Conservation (phyloP, 2,113 vertebrate genomes). For the Drymodes brunneopygia region DNA sequence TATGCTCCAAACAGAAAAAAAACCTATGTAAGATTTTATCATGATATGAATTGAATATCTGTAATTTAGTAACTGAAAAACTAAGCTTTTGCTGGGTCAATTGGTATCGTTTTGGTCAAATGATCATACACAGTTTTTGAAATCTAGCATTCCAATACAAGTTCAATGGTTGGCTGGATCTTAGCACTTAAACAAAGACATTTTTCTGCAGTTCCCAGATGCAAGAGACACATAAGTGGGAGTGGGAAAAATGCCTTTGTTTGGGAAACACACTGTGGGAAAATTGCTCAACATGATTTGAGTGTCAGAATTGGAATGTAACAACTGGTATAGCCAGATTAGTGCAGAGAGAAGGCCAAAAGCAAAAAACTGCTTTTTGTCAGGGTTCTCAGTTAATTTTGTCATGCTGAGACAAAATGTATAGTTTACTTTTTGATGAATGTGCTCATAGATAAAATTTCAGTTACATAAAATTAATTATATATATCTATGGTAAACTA, state of each 20-base stretch:
- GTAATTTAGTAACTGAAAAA: constrained; percentile 8
- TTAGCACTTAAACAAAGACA: not conserved
- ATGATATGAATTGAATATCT: not conserved
- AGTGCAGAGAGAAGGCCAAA: not conserved
- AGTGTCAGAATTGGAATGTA: constrained; percentile 16
- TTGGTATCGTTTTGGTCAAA: not conserved
- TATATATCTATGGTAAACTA: not conserved
- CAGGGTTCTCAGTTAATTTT: not conserved
- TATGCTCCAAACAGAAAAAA: not conserved
- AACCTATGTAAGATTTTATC: not conserved
- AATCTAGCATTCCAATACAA: not conserved
- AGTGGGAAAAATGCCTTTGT: constrained; percentile 28
- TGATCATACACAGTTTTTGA: not conserved
- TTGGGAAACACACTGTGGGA: constrained; percentile 38
- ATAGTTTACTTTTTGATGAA: not conserved
- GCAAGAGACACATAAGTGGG: not conserved
- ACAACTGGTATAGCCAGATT: not conserved
- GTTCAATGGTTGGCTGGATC: not conserved
- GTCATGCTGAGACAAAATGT: not conserved
- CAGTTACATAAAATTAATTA: not conserved
- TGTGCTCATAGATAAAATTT: not conserved
- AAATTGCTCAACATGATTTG: not conserved
- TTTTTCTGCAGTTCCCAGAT: constrained; percentile 12
- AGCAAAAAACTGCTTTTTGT: not conserved
- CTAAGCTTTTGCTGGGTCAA: not conserved